Conservation (phyloP, 2,113 vertebrate species). For the Myodes glareolus region DNA sequence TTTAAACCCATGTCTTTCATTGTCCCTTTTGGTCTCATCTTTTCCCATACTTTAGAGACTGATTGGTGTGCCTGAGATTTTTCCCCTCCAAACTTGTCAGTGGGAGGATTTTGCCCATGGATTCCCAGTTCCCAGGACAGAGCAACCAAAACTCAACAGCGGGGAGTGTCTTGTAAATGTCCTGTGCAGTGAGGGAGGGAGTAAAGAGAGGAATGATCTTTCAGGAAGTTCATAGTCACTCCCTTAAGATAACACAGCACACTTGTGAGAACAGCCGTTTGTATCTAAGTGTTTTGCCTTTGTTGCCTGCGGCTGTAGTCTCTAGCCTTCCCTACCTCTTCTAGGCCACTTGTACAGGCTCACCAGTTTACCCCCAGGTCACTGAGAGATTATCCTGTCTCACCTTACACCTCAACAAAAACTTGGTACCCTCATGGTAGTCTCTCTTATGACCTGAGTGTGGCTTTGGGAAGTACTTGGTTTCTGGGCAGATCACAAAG, state of each 20-base stretch:
- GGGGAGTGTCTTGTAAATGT: not conserved
- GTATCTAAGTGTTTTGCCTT: not conserved
- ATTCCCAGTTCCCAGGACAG: not conserved
- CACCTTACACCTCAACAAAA: not conserved
- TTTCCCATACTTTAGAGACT: not conserved
- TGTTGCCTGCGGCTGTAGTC: not conserved
- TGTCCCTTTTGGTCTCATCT: not conserved
- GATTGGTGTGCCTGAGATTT: not conserved
- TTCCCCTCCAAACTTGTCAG: not conserved
- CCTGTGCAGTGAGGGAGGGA: not conserved
- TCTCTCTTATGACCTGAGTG: not conserved
- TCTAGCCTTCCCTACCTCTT: not conserved
- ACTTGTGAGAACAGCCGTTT: not conserved
- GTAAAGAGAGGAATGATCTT: not conserved
- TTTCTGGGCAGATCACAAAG: not conserved
- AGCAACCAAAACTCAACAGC: not conserved
- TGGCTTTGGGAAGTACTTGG: not conserved
- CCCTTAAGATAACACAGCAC: not conserved
- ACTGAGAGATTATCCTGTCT: not conserved
- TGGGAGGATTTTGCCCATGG: not conserved
- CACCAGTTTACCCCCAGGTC: not conserved
- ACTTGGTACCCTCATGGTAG: rapidly evolving
- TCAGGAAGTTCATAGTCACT: not conserved
- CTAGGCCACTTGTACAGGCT: not conserved
- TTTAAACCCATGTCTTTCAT: too few relatives aligned